phyloP scores from a whole-genome alignment of 2,113 vertebrate genomes.

The Tenrec ecaudatus region DNA sequence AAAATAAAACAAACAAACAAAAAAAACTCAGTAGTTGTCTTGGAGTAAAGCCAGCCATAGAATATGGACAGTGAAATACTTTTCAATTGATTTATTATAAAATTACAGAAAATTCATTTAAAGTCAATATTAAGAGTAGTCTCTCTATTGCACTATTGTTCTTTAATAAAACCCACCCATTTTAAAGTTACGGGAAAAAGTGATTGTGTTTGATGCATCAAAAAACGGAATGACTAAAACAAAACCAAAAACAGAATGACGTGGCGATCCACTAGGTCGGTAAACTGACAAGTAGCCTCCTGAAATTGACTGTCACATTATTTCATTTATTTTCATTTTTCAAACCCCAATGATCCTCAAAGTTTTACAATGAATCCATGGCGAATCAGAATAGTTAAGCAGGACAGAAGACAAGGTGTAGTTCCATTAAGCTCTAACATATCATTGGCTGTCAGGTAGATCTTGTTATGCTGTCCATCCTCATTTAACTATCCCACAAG shows the following conservation, averaged over 20 bases:
- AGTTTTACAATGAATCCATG: slow-evolving; percentile 69
- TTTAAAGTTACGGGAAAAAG: slow-evolving; percentile 1
- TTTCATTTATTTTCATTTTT: slow-evolving; percentile 62
- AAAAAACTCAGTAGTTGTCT: neutral
- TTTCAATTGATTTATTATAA: slow-evolving; percentile 24
- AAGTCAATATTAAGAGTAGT: neutral
- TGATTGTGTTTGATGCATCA: neutral
- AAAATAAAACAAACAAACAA: no score
- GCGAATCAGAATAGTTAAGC: slow-evolving; percentile 74
- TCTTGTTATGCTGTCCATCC: slow-evolving; percentile 93
- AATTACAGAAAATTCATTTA: slow-evolving; percentile 10
- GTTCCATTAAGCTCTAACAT: slow-evolving; percentile 84
- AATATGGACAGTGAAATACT: neutral
- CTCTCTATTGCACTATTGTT: neutral
- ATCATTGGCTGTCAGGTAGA: slow-evolving; percentile 88
- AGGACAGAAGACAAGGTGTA: slow-evolving; percentile 80
- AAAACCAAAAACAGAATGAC: neutral
- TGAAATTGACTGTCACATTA: neutral
- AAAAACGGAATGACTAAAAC: neutral
- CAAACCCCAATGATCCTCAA: slow-evolving; percentile 54
- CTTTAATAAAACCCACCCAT: neutral
- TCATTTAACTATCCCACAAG: slow-evolving; percentile 94
- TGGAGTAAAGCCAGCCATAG: neutral
- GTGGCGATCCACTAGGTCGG: neutral
- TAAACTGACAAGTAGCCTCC: slow-evolving; percentile 10